Evolutionary conservation across 2,797 vertebrate genomes (phyloP).

Genomic region (Gobio occitaniae): DNA sequence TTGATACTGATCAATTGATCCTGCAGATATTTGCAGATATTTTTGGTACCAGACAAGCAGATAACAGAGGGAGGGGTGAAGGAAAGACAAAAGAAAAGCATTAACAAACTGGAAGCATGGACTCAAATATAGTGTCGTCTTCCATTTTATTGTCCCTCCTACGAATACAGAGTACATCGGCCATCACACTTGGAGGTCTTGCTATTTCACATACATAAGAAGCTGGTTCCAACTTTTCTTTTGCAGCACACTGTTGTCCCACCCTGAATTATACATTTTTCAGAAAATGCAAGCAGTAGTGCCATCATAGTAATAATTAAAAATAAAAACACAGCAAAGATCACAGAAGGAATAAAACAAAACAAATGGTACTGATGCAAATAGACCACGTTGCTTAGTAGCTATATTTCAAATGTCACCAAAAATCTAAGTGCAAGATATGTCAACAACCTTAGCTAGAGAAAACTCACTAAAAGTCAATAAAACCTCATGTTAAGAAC

Average conservation of each 20-base stretch:
- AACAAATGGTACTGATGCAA: constrained; percentile 64
- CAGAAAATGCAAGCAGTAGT: constrained; percentile 49
- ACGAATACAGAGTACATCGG: constrained; percentile 33
- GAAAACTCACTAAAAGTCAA: constrained; percentile 60
- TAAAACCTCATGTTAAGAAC: constrained; percentile 48
- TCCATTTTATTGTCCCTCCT: constrained; percentile 38
- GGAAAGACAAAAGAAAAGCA: not conserved
- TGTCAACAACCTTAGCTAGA: constrained; percentile 70
- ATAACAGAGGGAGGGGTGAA: constrained; percentile 67
- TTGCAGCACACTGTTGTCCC: constrained; percentile 11
- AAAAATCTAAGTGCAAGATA: constrained; percentile 74
- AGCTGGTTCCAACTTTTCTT: constrained; percentile 17
- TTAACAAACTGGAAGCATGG: constrained; percentile 18
- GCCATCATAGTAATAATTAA: constrained; percentile 38
- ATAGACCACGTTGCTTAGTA: constrained; percentile 72
- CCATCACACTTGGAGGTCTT: constrained; percentile 32
- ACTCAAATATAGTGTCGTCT: constrained; percentile 34
- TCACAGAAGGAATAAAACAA: constrained; percentile 55
- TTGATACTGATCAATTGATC: constrained; percentile 67
- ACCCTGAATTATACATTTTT: constrained; percentile 36
- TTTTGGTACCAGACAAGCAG: constrained; percentile 73
- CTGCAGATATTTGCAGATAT: constrained; percentile 63
- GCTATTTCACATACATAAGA: constrained; percentile 19
- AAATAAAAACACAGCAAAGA: constrained; percentile 60
- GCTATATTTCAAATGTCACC: constrained; percentile 69